Evolutionary conservation across 1,140 invertebrate genomes (phyloP), one percentile per base, ranked within the genome.

Genomic region (Drosophila sp.): DNA sequence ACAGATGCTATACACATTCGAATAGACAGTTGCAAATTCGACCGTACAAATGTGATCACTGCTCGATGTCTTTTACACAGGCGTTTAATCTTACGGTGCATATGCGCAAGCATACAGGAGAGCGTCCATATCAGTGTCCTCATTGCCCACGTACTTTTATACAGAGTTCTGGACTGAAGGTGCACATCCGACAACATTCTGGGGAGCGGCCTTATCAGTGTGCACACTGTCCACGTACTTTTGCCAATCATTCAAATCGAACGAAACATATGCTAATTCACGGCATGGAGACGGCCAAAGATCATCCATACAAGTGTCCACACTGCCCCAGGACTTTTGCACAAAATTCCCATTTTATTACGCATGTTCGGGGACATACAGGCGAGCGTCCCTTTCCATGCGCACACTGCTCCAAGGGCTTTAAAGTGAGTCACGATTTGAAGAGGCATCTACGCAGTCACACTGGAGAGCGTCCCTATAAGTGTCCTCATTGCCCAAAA

Each of bases 181-280:
- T 14, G 13, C 61, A 63, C 36, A 14, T 18, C 8, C 21, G 48
- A 13, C 51, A 56, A 41, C 48, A 54, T 25, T 54, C 57, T 14
- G 57, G 57, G 9, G 57, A 59, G 9, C 7, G 41, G 14, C 57
- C 57, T 5, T 59, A 45, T 13, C n/a, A 54, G n/a, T 64, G 61
- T 5, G 7, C 27, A 2, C 50, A 64, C 16, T 64, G 61, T 29
- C 8, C 61, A 13, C 36, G 50, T 11, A 54, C 38, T 0, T 64
- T 64, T 65, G 62, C 18, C 8, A 65, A 45, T 29, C 14, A 14
- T 1, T 45, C 51, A 27, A 65, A 56, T 56, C 29, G 38, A 0
- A 43, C 13, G 45, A 62, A 62, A 9, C 59, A 62, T 7, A 2
- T 62, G 43, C 18, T 40, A n/a, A 16, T 21, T 2, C 62, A 65